A percentile compares a stretch with the other conserved stretches of the same genome.
Evolutionary conservation across 2,113 vertebrate genomes (phyloP).

Genomic region (Athene noctua): DNA sequence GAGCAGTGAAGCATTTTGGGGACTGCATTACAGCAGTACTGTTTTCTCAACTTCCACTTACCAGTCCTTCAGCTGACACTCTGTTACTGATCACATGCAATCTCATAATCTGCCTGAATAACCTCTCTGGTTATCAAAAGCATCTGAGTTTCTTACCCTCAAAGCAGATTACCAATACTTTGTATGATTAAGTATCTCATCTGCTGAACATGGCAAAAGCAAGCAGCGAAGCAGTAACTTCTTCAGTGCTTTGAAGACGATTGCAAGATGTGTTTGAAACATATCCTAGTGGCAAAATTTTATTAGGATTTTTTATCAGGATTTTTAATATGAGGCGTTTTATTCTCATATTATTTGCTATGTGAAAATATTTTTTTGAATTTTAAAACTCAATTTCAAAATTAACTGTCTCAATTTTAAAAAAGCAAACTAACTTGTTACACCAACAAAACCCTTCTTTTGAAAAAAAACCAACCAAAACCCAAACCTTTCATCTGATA

Average conservation of each 20-base stretch:
- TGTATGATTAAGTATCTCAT: background rate
- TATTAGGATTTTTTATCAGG: background rate
- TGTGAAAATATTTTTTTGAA: background rate
- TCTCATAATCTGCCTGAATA: background rate
- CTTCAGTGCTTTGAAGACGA: background rate
- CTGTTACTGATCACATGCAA: background rate
- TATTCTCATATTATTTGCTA: background rate
- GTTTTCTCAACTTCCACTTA: background rate
- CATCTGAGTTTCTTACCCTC: background rate
- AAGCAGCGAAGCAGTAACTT: background rate
- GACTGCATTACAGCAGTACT: background rate
- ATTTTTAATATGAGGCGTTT: background rate
- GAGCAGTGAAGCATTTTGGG: background rate
- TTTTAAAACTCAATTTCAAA: background rate
- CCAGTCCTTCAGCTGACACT: background rate
- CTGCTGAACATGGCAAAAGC: background rate
- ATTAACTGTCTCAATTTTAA: background rate
- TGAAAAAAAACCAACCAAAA: background rate
- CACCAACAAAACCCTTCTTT: background rate
- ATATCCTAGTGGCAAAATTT: background rate
- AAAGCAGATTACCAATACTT: background rate
- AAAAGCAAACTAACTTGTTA: background rate
- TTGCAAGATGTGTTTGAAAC: background rate
- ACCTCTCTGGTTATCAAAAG: background rate
- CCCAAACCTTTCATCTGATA: constrained; percentile 5